A percentile compares a stretch with the other conserved stretches of the same genome.
These are phyloP conservation scores for Nomada flava DNA, from an alignment of 2,888 invertebrate genomes.

Conservation along the genomic window DNA sequence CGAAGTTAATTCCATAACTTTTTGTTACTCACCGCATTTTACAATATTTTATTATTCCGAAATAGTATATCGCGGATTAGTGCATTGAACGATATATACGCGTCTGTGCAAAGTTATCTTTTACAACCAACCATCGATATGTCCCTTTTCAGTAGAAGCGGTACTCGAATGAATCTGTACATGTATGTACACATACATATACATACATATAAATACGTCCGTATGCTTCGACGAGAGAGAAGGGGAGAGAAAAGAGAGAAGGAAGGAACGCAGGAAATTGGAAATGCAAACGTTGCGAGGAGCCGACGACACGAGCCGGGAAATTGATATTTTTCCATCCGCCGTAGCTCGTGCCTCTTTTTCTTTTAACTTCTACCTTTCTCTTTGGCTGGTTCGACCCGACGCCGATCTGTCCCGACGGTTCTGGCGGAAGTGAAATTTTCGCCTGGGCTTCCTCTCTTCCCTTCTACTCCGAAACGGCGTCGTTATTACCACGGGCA, in stretches of 20 bases:
- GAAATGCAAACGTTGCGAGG: constrained; percentile 65
- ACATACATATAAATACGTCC: too few relatives aligned
- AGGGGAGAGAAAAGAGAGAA: background rate
- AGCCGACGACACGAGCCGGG: constrained; percentile 55
- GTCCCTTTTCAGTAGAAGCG: constrained; percentile 13
- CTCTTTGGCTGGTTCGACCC: constrained; percentile 15
- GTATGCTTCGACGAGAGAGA: background rate
- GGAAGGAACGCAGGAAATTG: constrained; percentile 58
- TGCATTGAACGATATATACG: background rate
- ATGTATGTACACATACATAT: background rate
- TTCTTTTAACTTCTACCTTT: background rate
- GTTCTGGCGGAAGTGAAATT: constrained; percentile 37
- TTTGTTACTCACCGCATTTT: too few relatives aligned
- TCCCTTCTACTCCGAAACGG: constrained; percentile 4
- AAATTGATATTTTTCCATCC: constrained; percentile 67
- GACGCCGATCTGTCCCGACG: constrained; percentile 26
- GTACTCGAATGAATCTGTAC: background rate
- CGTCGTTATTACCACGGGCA: constrained; percentile 20
- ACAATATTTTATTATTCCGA: too few relatives aligned
- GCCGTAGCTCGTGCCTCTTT: constrained; percentile 20
- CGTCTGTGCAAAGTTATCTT: background rate
- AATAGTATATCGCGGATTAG: too few relatives aligned
- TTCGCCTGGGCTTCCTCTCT: constrained; percentile 4
- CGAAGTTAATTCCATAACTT: too few relatives aligned
- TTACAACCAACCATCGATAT: constrained; percentile 1